Base-by-base conservation (phyloP, 2,113 vertebrate species). In the Tetrao urogallus region DNA sequence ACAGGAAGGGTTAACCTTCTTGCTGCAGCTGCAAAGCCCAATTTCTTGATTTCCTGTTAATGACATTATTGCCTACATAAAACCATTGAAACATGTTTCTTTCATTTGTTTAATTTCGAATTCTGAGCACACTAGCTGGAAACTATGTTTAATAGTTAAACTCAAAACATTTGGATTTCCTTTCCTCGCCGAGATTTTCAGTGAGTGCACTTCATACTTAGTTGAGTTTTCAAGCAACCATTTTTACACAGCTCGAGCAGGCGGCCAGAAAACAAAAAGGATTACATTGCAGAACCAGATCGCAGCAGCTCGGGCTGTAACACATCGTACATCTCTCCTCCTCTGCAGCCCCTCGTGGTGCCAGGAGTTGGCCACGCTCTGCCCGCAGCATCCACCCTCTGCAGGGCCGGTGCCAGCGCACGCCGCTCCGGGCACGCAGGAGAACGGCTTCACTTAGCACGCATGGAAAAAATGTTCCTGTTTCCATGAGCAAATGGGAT, bases 21-120 rank as follows among this genome's bases (percentile, higher is more conserved):
- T 95, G 92, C 96, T 50, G 84, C 96, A 95, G 93, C 96, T 94
- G 86, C 94, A 91, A 97, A 87, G 93, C 86, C 96, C 96, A 92
- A 92, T 97, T 97, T 94, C 97, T 97, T 94, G 93, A 97, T 98
- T 98, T 98, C 98, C 97, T 98, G 98, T 97, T 97, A 98, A 98
- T 97, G 97, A 95, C 97, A 98, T 97, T 97, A 97, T 97, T 97
- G 97, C 95, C 96, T 97, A 81, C 97, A 97, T 98, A 96, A 97
- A 97, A 95, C 97, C 97, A 97, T 92, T 65, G 97, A 98, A 97
- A 98, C 97, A 98, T 98, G 97, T 97, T 98, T 98, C 97, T 98
- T 98, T 98, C 98, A 98, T 98, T 98, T 98, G 97, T 97, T 98
- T 98, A 97, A 95, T 98, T 98, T 98, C 97, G 96, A 96, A 97